phyloP scores from a whole-genome alignment of 2,888 invertebrate species.

The Selenia dentaria region DNA sequence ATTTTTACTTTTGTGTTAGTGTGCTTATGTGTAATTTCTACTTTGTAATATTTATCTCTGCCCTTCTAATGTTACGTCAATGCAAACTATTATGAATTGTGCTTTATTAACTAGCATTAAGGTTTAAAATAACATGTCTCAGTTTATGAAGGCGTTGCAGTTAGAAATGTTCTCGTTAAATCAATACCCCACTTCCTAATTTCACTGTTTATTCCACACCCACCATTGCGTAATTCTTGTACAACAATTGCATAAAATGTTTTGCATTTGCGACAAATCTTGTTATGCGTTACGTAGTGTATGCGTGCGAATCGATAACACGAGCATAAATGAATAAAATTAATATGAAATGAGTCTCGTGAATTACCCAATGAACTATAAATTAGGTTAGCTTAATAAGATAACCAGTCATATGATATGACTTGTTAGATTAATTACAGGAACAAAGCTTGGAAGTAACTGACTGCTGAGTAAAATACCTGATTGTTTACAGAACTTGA shows the following conservation, averaged over 20 bases:
- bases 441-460: neutral
- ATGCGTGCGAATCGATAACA: conserved; percentile 15
- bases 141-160: conserved; percentile 4
- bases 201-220: conserved; percentile 14
- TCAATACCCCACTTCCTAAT: conserved; percentile 20
- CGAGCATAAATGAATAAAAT: conserved; percentile 18
- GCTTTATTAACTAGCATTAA: neutral
- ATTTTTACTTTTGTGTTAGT: too few species aligned
- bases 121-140: neutral
- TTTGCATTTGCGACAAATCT: conserved; percentile 25
- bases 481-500: too few species aligned
- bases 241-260: conserved; percentile 25
- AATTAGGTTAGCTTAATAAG: conserved; percentile 8
- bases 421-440: conserved; percentile 4
- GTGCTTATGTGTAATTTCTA: too few species aligned
- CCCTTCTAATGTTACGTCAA: conserved; percentile 1
- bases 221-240: conserved; percentile 18
- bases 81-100: neutral
- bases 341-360: conserved; percentile 9
- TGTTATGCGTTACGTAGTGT: conserved; percentile 13
- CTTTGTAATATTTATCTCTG: neutral
- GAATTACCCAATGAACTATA: conserved; percentile 8
- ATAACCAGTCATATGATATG: conserved; percentile 8
- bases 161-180: conserved; percentile 17
- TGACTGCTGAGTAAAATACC: too few species aligned